These are phyloP conservation scores for Taphrorychus bicolor DNA, from an alignment of 2,888 invertebrate genomes.

Conservation along the genomic window DNA sequence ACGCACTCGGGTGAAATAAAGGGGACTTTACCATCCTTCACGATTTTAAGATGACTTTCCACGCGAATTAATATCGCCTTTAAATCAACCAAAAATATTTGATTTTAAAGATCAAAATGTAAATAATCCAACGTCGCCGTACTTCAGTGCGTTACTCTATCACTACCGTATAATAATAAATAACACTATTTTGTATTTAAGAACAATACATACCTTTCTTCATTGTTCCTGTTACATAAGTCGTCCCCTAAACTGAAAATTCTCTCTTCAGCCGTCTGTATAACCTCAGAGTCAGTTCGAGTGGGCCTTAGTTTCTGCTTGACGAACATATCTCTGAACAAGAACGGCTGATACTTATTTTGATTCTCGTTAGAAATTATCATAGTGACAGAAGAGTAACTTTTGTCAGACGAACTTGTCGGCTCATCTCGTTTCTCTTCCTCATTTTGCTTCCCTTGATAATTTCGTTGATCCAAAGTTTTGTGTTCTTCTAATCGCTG, in stretches of 20 bases:
- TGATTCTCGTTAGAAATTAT: neutral
- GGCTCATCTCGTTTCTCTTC: neutral
- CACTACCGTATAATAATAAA: too few relatives aligned
- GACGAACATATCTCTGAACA: neutral
- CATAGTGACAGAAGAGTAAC: neutral
- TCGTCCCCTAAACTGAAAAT: conserved; percentile 2
- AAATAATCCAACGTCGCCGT: too few relatives aligned
- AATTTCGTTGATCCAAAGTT: neutral
- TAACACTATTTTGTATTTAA: too few relatives aligned
- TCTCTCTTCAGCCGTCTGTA: neutral
- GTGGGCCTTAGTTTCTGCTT: neutral
- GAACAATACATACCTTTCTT: neutral
- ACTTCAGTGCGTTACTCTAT: too few relatives aligned
- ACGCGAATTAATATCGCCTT: too few relatives aligned
- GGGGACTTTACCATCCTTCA: too few relatives aligned
- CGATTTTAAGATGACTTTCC: too few relatives aligned
- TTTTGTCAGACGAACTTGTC: neutral
- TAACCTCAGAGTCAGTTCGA: neutral
- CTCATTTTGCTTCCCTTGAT: too few relatives aligned
- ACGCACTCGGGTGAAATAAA: too few relatives aligned
- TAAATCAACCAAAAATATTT: too few relatives aligned
- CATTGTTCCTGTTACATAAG: neutral
- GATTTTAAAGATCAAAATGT: too few relatives aligned
- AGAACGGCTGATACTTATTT: neutral
- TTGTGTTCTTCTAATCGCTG: neutral